phyloP scores from a whole-genome alignment of 23 tunicate genomes.

The Halocynthia roretzi region DNA sequence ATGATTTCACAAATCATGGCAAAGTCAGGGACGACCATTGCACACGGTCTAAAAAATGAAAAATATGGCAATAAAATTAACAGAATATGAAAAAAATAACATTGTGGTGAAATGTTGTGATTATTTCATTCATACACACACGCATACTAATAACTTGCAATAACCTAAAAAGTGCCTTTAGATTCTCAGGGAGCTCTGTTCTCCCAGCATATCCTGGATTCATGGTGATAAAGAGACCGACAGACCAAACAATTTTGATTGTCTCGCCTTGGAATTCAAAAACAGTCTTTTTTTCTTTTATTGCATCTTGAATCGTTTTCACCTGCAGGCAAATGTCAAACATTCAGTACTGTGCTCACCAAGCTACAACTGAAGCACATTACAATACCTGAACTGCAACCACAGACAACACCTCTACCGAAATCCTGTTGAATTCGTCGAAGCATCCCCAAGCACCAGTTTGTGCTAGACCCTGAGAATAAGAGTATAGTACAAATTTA shows the following conservation, averaged over 20 bases:
- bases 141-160: not conserved
- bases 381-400: conserved; percentile 85
- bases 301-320: conserved; percentile 96
- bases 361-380: not conserved
- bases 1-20: conserved; percentile 98
- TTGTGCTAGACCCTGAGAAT: conserved; percentile 83
- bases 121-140: too few relatives aligned
- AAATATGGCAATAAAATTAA: not conserved
- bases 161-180: conserved; percentile 93
- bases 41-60: conserved; percentile 64
- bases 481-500: not conserved
- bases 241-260: conserved; percentile 79
- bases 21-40: conserved; percentile 98
- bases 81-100: not conserved
- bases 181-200: conserved; percentile 93
- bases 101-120: too few relatives aligned
- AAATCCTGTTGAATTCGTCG: conserved; percentile 94
- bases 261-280: conserved; percentile 93
- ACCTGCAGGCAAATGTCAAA: conserved; percentile 30
- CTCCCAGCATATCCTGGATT: conserved; percentile 99
- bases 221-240: conserved; percentile 97
- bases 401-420: conserved; percentile 95
- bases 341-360: not conserved
- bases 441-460: conserved; percentile 99
- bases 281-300: conserved; percentile 63